Evolutionary conservation across 2,888 invertebrate genomes (phyloP).

Genomic region (Sesia bembeciformis): DNA sequence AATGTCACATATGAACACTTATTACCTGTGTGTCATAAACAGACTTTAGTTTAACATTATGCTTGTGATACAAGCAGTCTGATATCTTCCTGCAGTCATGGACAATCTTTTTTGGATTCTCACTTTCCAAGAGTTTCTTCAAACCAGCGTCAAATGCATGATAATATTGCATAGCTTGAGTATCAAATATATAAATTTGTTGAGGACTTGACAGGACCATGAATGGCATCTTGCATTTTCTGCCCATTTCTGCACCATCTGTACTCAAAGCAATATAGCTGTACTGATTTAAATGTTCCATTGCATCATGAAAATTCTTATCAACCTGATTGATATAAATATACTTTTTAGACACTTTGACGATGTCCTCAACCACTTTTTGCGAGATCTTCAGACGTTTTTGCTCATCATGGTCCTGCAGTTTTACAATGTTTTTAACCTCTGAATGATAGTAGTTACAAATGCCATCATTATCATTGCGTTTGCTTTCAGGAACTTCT

Average conservation of each 20-base stretch:
- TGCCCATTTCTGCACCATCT: conserved; percentile 64
- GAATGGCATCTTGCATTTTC: conserved; percentile 66
- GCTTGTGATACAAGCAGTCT: conserved; percentile 75
- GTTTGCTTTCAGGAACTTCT: conserved; percentile 37
- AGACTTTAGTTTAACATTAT: conserved; percentile 67
- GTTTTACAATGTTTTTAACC: conserved; percentile 53
- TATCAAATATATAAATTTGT: conserved; percentile 67
- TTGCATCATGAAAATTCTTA: conserved; percentile 49
- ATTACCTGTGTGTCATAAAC: conserved; percentile 76
- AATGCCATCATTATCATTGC: conserved; percentile 35
- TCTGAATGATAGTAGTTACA: conserved; percentile 58
- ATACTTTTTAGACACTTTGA: conserved; percentile 54
- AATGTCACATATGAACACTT: neutral
- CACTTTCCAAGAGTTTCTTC: conserved; percentile 54
- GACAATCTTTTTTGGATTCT: conserved; percentile 67
- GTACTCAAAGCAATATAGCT: conserved; percentile 50
- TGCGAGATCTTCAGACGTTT: conserved; percentile 49
- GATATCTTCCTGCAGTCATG: conserved; percentile 75
- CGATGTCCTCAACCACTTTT: conserved; percentile 55
- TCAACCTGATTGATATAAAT: conserved; percentile 65
- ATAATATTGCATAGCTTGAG: conserved; percentile 59
- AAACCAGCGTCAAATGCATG: conserved; percentile 68
- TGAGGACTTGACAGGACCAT: conserved; percentile 54
- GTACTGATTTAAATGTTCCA: conserved; percentile 47
- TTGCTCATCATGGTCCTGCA: conserved; percentile 40